Percentiles rank a stretch among this genome's conserved stretches.
Evolutionary conservation across 2,888 invertebrate species (phyloP).

Genomic region (Xanthostigma xanthostigma): DNA sequence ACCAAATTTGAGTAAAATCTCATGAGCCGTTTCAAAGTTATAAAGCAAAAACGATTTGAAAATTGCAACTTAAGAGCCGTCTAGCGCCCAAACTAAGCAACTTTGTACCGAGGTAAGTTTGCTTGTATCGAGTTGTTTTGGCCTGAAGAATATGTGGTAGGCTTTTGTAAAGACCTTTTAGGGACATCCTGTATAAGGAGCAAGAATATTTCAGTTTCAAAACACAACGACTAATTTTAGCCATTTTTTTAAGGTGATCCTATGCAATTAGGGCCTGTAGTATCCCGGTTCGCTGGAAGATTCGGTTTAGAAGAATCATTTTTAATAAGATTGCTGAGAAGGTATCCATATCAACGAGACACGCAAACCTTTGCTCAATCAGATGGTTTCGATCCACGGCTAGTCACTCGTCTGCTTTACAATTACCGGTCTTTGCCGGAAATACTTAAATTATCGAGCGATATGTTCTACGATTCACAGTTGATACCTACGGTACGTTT

Average conservation of each 20-base stretch:
- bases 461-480: slow-evolving; percentile 71
- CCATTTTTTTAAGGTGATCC: slow-evolving; percentile 53
- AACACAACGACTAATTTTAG: neutral
- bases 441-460: slow-evolving; percentile 60
- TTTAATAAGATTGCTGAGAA: slow-evolving; percentile 47
- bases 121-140: no score
- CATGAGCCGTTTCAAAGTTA: no score
- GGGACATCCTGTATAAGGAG: no score
- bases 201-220: no score
- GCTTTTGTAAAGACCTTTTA: no score
- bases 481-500: slow-evolving; percentile 45
- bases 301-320: slow-evolving; percentile 61
- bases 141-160: no score
- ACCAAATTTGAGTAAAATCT: no score
- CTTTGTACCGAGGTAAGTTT: no score
- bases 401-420: slow-evolving; percentile 73
- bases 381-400: slow-evolving; percentile 59
- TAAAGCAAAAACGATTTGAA: no score
- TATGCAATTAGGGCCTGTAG: slow-evolving; percentile 75
- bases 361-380: slow-evolving; percentile 38
- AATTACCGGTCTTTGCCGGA: slow-evolving; percentile 78
- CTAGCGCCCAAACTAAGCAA: no score
- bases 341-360: slow-evolving; percentile 54
- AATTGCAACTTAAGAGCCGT: no score
- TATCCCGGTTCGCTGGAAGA: slow-evolving; percentile 46